These are phyloP conservation scores for Scarus forsteni DNA, from an alignment of 2,797 vertebrate genomes.

Conservation along the genomic window DNA sequence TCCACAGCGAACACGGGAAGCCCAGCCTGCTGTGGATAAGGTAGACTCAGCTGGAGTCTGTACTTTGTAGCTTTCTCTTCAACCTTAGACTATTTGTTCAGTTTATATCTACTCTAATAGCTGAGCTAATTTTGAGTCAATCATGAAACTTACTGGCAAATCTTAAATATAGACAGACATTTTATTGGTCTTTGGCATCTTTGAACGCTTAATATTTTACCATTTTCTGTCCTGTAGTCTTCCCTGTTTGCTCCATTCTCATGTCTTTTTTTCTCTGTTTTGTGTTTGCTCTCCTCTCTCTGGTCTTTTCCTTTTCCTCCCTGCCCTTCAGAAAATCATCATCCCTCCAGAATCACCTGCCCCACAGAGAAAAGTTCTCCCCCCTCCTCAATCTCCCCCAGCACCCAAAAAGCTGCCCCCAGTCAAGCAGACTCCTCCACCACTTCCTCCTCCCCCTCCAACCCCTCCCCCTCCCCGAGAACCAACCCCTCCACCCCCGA, in stretches of 20 bases:
- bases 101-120: constrained; percentile 8
- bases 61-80: background rate
- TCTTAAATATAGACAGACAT: background rate
- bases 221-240: constrained; percentile 1
- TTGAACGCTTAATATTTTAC: background rate
- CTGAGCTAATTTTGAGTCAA: constrained; percentile 9
- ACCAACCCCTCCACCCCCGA: constrained; percentile 55
- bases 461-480: constrained; percentile 48
- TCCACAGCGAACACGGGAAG: constrained; percentile 85
- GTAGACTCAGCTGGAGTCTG: constrained; percentile 76
- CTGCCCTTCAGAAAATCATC: constrained; percentile 84
- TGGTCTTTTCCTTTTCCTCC: constrained; percentile 49
- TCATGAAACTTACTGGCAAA: constrained; percentile 4
- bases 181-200: background rate
- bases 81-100: constrained; percentile 8
- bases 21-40: constrained; percentile 91
- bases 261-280: constrained; percentile 31
- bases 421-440: constrained; percentile 68
- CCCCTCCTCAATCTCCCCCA: constrained; percentile 69
- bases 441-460: constrained; percentile 56
- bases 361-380: constrained; percentile 86
- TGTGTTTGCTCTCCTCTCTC: constrained; percentile 51
- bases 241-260: constrained; percentile 33
- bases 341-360: constrained; percentile 89
- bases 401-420: constrained; percentile 70